Base-by-base conservation (phyloP, 92 coral and sea anemone genomes). In the Bergia sp. region DNA sequence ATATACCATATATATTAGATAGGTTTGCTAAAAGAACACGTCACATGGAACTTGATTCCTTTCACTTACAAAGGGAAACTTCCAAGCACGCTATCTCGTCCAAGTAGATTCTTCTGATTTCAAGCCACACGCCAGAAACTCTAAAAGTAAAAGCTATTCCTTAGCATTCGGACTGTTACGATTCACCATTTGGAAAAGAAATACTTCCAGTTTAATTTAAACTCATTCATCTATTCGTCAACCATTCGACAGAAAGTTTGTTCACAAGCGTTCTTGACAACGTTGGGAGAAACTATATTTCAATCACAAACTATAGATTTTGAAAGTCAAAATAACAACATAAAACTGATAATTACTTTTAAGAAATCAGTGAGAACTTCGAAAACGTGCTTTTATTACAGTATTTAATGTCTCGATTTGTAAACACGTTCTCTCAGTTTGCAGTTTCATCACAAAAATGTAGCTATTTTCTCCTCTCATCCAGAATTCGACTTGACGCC, bases 241-340 rank as follows among this genome's bases (percentile, higher is more conserved):
- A 41, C 7, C 76, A 39, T 72, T 13, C 73, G 37, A 58, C 3
- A 37, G 23, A n/a, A 3, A 7, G 42, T 41, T 18, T 29, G 55
- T 43, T 64, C 65, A 71, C 0, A 66, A 41, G 38, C 73, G 76
- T 69, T 65, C 76, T 65, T 18, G 16, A n/a, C 29, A 41, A 10
- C 20, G 76, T 82, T 41, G 36, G 77, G 86, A 82, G 86, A 82
- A 82, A 16, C 45, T 82, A 12, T 4, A 10, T 41, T 82, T 82
- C 23, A 3, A 64, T 82, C 76, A 79, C 37, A 10, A 76, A 76
- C 12, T 45, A n/a, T 18, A 18, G 47, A 41, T n/a, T 7, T 11
- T 5, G 15, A 21, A 18, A 20, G 65, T 7, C 73, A 16, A 21
- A 37, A 20, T 57, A 57, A 55, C 61, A 15, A 29, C 42, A 41